phyloP scores from a whole-genome alignment of 1,140 invertebrate species.

The Trichomalopsis sarcophagae region DNA sequence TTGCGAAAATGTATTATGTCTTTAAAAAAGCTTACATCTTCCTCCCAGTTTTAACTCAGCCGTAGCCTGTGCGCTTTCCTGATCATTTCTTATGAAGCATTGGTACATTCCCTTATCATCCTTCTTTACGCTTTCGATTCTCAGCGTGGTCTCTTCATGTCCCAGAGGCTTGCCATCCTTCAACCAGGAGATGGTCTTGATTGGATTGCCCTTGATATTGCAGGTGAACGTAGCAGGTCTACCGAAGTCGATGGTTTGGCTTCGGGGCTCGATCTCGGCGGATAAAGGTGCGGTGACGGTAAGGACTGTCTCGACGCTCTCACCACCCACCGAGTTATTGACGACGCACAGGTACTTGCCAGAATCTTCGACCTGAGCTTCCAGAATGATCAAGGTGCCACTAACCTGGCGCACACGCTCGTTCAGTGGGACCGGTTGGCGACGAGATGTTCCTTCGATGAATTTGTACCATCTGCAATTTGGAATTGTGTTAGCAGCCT shows the following conservation, averaged over 20 bases:
- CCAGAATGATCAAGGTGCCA: constrained; percentile 93
- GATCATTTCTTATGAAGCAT: constrained; percentile 95
- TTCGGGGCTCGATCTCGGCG: constrained; percentile 90
- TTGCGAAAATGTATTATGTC: neutral
- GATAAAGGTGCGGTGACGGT: constrained; percentile 93
- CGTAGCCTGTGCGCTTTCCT: constrained; percentile 93
- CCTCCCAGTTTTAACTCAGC: constrained; percentile 95
- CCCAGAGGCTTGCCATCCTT: constrained; percentile 92
- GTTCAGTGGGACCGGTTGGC: constrained; percentile 88
- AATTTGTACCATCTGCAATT: constrained; percentile 93
- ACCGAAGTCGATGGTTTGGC: constrained; percentile 94
- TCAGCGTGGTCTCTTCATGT: constrained; percentile 85
- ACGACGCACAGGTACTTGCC: constrained; percentile 96
- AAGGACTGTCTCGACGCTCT: constrained; percentile 93
- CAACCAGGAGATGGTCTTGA: constrained; percentile 92
- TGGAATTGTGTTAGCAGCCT: neutral
- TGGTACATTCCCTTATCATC: constrained; percentile 99
- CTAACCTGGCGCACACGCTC: constrained; percentile 95
- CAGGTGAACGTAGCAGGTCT: constrained; percentile 92
- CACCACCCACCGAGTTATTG: constrained; percentile 94
- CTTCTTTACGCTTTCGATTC: constrained; percentile 92
- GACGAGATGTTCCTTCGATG: constrained; percentile 87
- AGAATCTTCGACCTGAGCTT: constrained; percentile 92
- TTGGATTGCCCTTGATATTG: constrained; percentile 91
- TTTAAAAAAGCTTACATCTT: constrained; percentile 80